Evolutionary conservation across 1,140 invertebrate genomes (phyloP), one percentile per base, ranked within the genome.

Genomic region (Venturia canescens): DNA sequence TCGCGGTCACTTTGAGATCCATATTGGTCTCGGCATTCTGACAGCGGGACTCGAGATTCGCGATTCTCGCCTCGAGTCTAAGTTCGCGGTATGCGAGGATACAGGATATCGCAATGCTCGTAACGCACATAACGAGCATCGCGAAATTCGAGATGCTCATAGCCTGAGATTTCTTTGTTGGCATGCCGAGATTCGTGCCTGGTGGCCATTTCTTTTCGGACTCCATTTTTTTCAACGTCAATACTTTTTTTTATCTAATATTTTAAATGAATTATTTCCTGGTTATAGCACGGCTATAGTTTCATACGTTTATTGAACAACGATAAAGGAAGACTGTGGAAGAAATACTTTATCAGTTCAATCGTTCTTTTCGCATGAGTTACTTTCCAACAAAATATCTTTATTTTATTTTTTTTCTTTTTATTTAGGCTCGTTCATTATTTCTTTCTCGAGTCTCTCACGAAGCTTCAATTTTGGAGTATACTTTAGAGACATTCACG

Each of bases 41-140:
- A 60, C 82, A 87, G 27, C 84, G 83, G 3, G 80, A 75, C 77
- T 92, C 91, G 44, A 92, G 81, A 76, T 76, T 86, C 3, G 86
- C 83, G 80, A 92, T 88, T 63, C 91, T 86, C 72, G 88, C 82
- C 72, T 92, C 91, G 27, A 92, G 84, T 6, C 84, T 74, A 9
- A 89, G 78, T 78, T 91, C 88, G 80, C 89, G 85, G 81, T 90
- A 92, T 21, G 82, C 84, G 29, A 92, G 87, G 66, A 91, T 81
- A 31, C 85, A 88, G 74, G 87, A 90, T 72, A 90, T 83, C 13
- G 82, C 84, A 50, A 92, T 75, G 80, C 90, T 89, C 78, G 82
- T 83, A n/a, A 92, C 60, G 82, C 91, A 92, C 78, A 92, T 83
- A 75, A 84, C 80, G 84, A 88, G 89, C 87, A 91, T 86, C 9